Conservation (phyloP, 2,888 invertebrate genomes). For the Drosophila melanocephala region DNA sequence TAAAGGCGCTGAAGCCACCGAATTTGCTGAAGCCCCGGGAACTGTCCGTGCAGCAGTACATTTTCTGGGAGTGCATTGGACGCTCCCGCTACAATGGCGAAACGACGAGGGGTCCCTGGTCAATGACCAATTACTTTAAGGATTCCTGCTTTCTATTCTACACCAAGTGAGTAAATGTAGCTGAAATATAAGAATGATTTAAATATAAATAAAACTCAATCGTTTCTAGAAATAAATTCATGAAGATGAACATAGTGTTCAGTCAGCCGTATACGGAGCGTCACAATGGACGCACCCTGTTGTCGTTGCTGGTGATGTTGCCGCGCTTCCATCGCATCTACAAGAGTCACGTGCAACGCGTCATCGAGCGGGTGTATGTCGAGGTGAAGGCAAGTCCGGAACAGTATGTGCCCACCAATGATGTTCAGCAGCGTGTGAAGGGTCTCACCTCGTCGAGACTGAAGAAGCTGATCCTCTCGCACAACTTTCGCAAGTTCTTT, state of each 20-base stretch:
- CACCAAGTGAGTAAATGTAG: conserved; percentile 69
- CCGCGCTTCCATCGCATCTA: conserved; percentile 88
- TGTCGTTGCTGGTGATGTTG: conserved; percentile 87
- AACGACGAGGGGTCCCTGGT: conserved; percentile 88
- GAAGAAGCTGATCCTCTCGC: conserved; percentile 75
- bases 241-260: conserved; percentile 87
- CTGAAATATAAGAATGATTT: background rate
- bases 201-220: background rate
- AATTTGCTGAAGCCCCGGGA: conserved; percentile 85
- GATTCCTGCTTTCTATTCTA: conserved; percentile 87
- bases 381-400: conserved; percentile 78
- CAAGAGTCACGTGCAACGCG: conserved; percentile 86
- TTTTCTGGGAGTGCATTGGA: conserved; percentile 91
- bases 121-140: conserved; percentile 86
- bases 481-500: conserved; percentile 87
- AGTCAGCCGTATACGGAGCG: conserved; percentile 88
- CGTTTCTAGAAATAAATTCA: conserved; percentile 87
- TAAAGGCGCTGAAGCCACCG: conserved; percentile 87
- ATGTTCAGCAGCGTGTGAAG: conserved; percentile 47
- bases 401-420: conserved; percentile 29
- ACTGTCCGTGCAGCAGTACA: conserved; percentile 88
- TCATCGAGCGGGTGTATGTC: conserved; percentile 80
- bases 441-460: conserved; percentile 55
- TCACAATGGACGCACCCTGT: conserved; percentile 84
- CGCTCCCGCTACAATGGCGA: conserved; percentile 90